phyloP scores from a whole-genome alignment of 2,113 vertebrate species.

The Chiloscyllium plagiosum region DNA sequence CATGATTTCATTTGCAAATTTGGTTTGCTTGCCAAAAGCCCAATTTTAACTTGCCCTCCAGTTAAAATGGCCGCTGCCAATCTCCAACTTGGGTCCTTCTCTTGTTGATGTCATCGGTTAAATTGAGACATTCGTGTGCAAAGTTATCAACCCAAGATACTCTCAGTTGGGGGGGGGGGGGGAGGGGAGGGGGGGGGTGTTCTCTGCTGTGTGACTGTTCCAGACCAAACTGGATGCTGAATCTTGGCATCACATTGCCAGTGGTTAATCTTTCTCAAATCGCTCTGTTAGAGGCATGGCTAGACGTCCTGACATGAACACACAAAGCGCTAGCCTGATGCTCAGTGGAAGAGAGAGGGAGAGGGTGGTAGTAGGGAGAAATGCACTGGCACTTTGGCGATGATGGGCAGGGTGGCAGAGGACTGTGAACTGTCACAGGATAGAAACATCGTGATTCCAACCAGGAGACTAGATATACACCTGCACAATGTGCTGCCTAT shows the following conservation, averaged over 20 bases:
- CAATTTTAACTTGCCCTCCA: background rate
- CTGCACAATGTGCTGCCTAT: background rate
- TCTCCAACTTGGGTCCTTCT: background rate
- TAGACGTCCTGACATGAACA: background rate
- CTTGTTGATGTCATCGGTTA: background rate
- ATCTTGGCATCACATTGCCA: background rate
- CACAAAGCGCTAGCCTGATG: background rate
- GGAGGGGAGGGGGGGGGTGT: background rate
- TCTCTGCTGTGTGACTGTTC: background rate
- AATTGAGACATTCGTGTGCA: background rate
- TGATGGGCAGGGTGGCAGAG: no score
- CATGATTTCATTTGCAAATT: background rate
- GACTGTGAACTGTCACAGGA: background rate
- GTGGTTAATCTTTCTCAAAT: background rate
- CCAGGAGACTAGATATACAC: background rate
- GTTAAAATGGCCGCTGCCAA: background rate
- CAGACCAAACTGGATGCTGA: background rate
- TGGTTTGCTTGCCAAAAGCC: background rate
- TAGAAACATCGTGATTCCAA: background rate
- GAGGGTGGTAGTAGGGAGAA: background rate
- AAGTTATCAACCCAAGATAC: background rate
- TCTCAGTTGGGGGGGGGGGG: background rate
- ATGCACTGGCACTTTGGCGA: no score
- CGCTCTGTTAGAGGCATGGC: background rate
- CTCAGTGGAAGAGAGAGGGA: background rate